Evolutionary conservation across 1,140 invertebrate species (phyloP).

Genomic region (Cydia fagiglandana): DNA sequence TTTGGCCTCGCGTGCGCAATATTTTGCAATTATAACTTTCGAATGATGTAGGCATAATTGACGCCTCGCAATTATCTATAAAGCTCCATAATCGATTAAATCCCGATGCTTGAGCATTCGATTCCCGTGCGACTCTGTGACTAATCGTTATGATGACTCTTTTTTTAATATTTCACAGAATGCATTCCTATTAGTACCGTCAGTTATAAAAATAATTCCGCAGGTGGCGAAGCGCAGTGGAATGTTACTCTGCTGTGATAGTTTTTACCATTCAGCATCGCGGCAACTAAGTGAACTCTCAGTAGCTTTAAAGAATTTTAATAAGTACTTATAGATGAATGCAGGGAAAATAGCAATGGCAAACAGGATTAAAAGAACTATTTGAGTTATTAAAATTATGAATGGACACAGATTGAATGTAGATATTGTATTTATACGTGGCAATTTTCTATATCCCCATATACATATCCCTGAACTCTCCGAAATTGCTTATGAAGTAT

Average conservation of each 20-base stretch:
- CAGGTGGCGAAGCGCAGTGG: constrained; percentile 25
- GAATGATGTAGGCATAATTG: constrained; percentile 17
- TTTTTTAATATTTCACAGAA: constrained; percentile 29
- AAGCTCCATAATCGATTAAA: constrained; percentile 27
- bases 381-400: too few species aligned
- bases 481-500: too few species aligned
- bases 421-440: too few species aligned
- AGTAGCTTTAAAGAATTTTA: neutral
- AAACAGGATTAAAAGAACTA: neutral
- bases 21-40: constrained; percentile 20
- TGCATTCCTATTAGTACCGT: constrained; percentile 24
- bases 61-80: constrained; percentile 22
- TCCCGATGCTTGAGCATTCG: constrained; percentile 25
- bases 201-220: constrained; percentile 24
- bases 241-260: constrained; percentile 16
- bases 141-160: constrained; percentile 27
- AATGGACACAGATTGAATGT: too few species aligned
- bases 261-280: neutral
- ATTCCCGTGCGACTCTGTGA: constrained; percentile 12
- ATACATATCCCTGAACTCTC: too few species aligned
- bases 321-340: neutral
- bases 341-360: neutral
- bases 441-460: too few species aligned
- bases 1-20: neutral
- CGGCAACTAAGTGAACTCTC: neutral